Percentiles rank a stretch among this genome's conserved stretches.
Evolutionary conservation across 2,113 vertebrate genomes (phyloP).

Genomic region (Gallinago jamesoni): DNA sequence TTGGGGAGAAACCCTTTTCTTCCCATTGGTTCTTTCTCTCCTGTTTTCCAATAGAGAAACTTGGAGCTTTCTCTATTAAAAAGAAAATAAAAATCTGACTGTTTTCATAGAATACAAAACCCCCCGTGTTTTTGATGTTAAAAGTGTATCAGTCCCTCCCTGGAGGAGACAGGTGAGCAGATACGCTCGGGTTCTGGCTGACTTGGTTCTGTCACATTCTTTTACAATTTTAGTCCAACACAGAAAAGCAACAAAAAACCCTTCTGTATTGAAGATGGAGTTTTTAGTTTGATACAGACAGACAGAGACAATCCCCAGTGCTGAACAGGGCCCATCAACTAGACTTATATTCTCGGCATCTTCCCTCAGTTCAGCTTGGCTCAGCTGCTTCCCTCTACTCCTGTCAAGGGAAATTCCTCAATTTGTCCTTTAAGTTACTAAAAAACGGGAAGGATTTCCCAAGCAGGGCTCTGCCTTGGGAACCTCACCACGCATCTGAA

Average conservation of each 20-base stretch:
- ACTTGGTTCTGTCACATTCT: conserved; percentile 38
- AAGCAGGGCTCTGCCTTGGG: neutral
- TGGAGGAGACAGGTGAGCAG: neutral
- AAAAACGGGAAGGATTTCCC: neutral
- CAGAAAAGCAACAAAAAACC: neutral
- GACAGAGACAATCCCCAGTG: neutral
- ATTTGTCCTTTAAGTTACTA: neutral
- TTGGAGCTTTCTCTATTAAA: neutral
- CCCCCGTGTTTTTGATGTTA: neutral
- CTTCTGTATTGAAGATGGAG: neutral
- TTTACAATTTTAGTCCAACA: neutral
- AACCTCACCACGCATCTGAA: neutral
- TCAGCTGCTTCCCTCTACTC: neutral
- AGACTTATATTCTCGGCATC: neutral
- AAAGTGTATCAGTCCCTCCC: neutral
- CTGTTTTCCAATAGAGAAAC: neutral
- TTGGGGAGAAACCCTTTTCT: neutral
- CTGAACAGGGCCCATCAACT: conserved; percentile 10
- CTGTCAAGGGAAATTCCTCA: conserved; percentile 1
- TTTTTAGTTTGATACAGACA: conserved; percentile 5
- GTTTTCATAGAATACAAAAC: neutral
- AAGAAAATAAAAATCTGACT: neutral
- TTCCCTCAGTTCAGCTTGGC: neutral
- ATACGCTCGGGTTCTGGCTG: neutral
- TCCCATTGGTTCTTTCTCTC: neutral